Evolutionary conservation across 2,888 invertebrate genomes (phyloP), one percentile per base, ranked within the genome.

Genomic region (Lapara coniferarum): DNA sequence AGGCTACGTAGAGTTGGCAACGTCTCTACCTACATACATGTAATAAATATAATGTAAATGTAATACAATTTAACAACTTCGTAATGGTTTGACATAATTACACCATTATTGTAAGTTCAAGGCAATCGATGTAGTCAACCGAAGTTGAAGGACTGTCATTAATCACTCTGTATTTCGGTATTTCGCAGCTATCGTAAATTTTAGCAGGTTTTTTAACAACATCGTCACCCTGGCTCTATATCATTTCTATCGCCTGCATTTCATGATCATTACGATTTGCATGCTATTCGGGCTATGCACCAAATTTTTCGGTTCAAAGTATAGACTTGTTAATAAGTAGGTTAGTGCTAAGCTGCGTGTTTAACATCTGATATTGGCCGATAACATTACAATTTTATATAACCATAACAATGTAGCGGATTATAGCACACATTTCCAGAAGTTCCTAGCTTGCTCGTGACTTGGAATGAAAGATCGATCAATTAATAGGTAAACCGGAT

Each of bases 311-410:
- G 37, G 16, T 19, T 55, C 19, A 2, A 63, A 63, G 16, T 16
- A 13, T 19, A 49, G 19, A 55, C 63, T 63, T n/a, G 63, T 49
- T 63, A 46, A 63, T 63, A 63, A 49, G 19, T 70, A 69, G 49
- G 16, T 13, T 63, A 19, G 46, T 49, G 13, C 63, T 53, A 19
- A 57, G 37, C 55, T 63, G 16, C 13, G 13, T 10, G 13, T 44
- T 10, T 59, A 44, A 59, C 44, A 37, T 14, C n/a, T 53, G 13
- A 19, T 63, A 49, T 12, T 63, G 19, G 12, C 12, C 46, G 49
- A 53, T 52, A 53, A 66, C 66, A 66, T 16, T 10, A 14, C 66
- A 51, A 51, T 66, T 66, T 52, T 30, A 51, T 66, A 5, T 52
- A 14, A 10, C 0, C 25, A 25, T 13, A 10, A 51, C 66, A 66